These are phyloP conservation scores for Ectobius pallidus DNA, from an alignment of 2,888 invertebrate genomes.

Conservation along the genomic window DNA sequence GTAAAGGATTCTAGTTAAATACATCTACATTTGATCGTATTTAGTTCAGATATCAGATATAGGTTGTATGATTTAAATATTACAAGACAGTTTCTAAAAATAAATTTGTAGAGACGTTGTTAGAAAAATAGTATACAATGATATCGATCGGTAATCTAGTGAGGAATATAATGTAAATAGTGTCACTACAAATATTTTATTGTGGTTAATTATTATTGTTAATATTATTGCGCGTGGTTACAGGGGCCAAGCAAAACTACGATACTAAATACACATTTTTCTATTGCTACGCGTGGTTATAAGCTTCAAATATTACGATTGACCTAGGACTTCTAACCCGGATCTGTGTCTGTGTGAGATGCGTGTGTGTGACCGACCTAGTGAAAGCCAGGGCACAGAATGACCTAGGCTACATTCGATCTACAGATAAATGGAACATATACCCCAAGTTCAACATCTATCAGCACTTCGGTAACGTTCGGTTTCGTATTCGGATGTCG, in stretches of 20 bases:
- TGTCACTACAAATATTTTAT: neutral
- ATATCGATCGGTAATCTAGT: neutral
- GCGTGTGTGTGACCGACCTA: neutral
- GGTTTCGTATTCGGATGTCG: neutral
- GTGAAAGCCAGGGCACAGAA: neutral
- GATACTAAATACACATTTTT: neutral
- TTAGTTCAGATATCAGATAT: too few relatives aligned
- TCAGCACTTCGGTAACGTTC: neutral
- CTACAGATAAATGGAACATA: neutral
- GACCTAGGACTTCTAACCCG: neutral
- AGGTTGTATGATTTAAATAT: too few relatives aligned
- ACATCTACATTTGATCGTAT: too few relatives aligned
- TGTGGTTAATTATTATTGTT: neutral
- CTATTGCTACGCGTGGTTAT: neutral
- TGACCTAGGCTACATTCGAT: slow-evolving; percentile 15
- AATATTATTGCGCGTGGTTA: neutral
- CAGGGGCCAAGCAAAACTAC: neutral
- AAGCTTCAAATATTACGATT: neutral
- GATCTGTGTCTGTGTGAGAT: neutral
- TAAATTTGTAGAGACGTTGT: neutral
- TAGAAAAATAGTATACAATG: neutral
- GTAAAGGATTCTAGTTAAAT: too few relatives aligned
- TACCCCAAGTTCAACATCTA: slow-evolving; percentile 8
- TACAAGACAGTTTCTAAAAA: neutral
- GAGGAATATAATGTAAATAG: neutral